Conservation (phyloP, 1,140 invertebrate genomes). For the Saccostrea glomerata region DNA sequence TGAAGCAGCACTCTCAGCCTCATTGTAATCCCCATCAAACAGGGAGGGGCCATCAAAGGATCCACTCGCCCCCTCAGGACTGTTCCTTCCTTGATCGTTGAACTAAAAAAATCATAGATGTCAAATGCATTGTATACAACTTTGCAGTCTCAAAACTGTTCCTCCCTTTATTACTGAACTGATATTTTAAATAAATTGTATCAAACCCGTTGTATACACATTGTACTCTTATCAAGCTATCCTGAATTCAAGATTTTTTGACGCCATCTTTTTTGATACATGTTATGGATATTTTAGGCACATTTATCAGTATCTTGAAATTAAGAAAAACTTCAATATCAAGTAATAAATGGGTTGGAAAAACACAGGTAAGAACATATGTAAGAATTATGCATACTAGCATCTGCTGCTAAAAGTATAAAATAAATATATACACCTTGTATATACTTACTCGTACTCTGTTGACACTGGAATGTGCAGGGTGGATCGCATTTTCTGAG, state of each 20-base stretch:
- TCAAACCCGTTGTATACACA: background rate
- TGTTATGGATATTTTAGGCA: too few species aligned
- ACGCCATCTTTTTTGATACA: too few species aligned
- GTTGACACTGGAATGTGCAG: background rate
- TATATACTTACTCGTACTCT: background rate
- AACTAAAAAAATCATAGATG: background rate
- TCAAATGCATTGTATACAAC: background rate
- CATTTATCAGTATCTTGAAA: too few species aligned
- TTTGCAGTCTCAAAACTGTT: constrained; percentile 57
- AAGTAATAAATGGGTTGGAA: too few species aligned
- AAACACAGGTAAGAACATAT: too few species aligned
- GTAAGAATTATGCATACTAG: too few species aligned
- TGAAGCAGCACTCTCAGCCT: constrained; percentile 75
- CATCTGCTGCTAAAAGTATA: background rate
- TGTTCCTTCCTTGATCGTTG: constrained; percentile 57
- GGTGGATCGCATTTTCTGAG: constrained; percentile 42
- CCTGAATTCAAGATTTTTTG: too few species aligned
- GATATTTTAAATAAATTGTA: background rate
- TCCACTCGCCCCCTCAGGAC: constrained; percentile 68
- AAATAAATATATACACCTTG: background rate
- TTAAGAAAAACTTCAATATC: too few species aligned
- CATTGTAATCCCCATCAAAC: constrained; percentile 74
- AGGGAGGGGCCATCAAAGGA: constrained; percentile 61
- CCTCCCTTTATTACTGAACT: constrained; percentile 47
- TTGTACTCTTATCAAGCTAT: background rate